A percentile compares a stretch with the other conserved stretches of the same genome.
Evolutionary conservation across 2,888 invertebrate species (phyloP).

Genomic region (Hybos culiciformis): DNA sequence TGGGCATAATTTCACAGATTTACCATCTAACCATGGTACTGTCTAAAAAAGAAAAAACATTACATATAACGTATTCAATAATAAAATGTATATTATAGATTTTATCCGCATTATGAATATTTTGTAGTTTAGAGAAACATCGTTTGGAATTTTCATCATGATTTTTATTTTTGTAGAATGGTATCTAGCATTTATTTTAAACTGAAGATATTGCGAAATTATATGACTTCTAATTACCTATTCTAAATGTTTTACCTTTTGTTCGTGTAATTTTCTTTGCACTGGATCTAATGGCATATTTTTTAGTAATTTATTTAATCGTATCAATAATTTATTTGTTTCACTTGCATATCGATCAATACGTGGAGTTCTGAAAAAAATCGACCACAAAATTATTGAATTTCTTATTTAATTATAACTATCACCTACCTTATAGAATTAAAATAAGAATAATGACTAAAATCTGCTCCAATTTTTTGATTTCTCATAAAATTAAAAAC

Average conservation of each 20-base stretch:
- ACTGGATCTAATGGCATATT: constrained; percentile 61
- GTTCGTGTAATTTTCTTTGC: constrained; percentile 59
- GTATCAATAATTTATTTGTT: constrained; percentile 88
- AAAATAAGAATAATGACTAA: constrained; percentile 60
- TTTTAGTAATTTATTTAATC: constrained; percentile 78
- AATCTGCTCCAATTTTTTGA: constrained; percentile 35
- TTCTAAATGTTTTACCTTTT: no score
- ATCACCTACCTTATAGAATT: constrained; percentile 46
- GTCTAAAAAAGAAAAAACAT: constrained; percentile 30
- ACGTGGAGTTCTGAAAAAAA: constrained; percentile 42
- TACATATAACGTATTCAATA: not conserved
- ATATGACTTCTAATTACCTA: no score
- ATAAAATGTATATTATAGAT: not conserved
- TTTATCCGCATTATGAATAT: no score
- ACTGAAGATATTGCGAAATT: no score
- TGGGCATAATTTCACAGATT: constrained; percentile 77
- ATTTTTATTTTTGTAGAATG: no score
- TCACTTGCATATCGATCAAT: constrained; percentile 84
- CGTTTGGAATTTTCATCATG: no score
- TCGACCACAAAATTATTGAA: not conserved
- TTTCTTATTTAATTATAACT: constrained; percentile 23
- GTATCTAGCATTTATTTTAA: no score
- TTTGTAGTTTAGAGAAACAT: no score
- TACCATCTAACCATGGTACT: constrained; percentile 90
- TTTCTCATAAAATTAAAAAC: constrained; percentile 24